Base-by-base conservation (phyloP, 2,888 invertebrate genomes). In the Meteorus colon region DNA sequence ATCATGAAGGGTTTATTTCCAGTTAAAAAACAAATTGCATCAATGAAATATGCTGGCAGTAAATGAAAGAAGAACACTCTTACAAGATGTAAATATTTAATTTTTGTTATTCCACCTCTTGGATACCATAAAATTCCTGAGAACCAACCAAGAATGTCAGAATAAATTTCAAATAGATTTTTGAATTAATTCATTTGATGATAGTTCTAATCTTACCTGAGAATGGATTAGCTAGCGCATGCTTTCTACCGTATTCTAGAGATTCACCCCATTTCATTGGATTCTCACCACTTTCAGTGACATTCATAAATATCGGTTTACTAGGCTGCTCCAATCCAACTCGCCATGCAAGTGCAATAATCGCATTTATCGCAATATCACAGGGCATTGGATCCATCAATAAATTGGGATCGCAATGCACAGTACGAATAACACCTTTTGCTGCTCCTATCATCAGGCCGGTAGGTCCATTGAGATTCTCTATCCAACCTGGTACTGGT, bases 381-480 rank as follows among this genome's bases (percentile, higher is more conserved):
- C 96, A 96, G 0, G 96, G 96, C 1, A 96, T 92, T 0, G 95
- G 89, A 81, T 96, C 95, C 0, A 94, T 93, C 0, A 90, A 83
- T 78, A 92, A 93, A 1, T 91, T 86, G 0, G 91, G 90, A 62
- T 93, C 91, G 85, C 95, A 95, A 79, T 95, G 94, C 95, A 97
- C 95, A 0, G 95, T 94, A 1, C 97, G 92, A 41, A 97, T 94
- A 0, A 97, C 94, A 82, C 95, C 97, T 90, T 96, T 96, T 0
- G 96, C 95, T 16, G 94, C 95, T 0, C 94, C 96, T 2, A 96
- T 92, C 83, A 97, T 89, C 0, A 96, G 88, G 19, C 97, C 97
- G 1, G 96, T 96, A 0, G 97, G 96, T 0, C 98, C 98, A 85
- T 97, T 97, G 69, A 96, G 90, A 82, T 96, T 97, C 88, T 97